Evolutionary conservation across 2,888 invertebrate species (phyloP).

Genomic region (Dynastes hyllus): DNA sequence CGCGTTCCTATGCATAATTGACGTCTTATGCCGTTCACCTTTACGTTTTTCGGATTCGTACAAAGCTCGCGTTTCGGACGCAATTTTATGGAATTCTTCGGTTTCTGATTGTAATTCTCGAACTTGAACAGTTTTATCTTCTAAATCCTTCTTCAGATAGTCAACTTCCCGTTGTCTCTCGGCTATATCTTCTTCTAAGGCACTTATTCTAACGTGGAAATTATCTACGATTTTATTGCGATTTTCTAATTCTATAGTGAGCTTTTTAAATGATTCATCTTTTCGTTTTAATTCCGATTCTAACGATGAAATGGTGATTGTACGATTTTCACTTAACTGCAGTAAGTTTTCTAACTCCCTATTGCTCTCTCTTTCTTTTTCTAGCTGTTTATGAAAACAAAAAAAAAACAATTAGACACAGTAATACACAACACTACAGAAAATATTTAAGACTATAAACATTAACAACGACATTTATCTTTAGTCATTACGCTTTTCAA

Average conservation of each 20-base stretch:
- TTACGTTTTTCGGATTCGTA: constrained; percentile 71
- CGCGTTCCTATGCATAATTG: constrained; percentile 70
- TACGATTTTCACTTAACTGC: constrained; percentile 47
- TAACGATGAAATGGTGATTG: constrained; percentile 41
- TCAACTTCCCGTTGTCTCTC: constrained; percentile 57
- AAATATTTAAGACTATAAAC: no score
- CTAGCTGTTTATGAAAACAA: constrained; percentile 50
- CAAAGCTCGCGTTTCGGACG: constrained; percentile 60
- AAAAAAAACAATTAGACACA: neutral
- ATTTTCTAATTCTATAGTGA: constrained; percentile 65
- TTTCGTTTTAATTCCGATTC: constrained; percentile 63
- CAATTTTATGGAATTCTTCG: constrained; percentile 59
- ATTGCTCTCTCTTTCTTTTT: constrained; percentile 64
- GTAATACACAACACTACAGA: no score
- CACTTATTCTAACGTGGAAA: constrained; percentile 46
- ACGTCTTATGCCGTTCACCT: constrained; percentile 69
- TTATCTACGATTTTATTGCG: constrained; percentile 44
- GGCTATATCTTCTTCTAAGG: constrained; percentile 47
- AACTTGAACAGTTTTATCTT: constrained; percentile 53
- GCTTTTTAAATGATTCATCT: constrained; percentile 65
- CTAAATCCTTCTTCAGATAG: constrained; percentile 49
- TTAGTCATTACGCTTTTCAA: no score
- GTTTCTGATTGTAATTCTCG: constrained; percentile 55
- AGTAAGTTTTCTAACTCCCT: constrained; percentile 49
- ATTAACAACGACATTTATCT: no score